phyloP scores from a whole-genome alignment of 2,113 vertebrate species.

The Limanda limanda region DNA sequence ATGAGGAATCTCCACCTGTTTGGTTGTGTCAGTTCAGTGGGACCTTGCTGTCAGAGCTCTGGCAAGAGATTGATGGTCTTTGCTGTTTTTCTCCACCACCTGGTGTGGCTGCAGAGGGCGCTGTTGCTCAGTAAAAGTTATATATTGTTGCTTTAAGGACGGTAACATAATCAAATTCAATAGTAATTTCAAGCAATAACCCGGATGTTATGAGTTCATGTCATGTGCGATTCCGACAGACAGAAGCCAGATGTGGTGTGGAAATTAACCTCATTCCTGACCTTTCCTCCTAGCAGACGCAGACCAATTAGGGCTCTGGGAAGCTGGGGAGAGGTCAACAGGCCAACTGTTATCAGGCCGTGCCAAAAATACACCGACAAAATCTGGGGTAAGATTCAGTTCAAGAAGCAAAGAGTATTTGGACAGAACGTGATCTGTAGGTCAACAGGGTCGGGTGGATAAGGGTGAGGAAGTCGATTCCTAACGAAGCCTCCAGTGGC shows the following conservation, averaged over 20 bases:
- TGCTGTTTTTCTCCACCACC: too few relatives aligned
- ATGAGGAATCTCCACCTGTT: too few relatives aligned
- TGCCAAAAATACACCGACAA: conserved; percentile 49
- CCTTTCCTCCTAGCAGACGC: conserved; percentile 24
- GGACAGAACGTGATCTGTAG: conserved; percentile 15
- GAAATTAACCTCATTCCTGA: background rate
- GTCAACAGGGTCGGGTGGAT: conserved; percentile 40
- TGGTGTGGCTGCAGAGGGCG: too few relatives aligned
- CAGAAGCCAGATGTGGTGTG: background rate
- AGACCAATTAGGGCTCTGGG: conserved; percentile 52
- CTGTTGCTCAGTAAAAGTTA: too few relatives aligned
- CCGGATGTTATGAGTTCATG: background rate
- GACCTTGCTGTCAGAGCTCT: too few relatives aligned
- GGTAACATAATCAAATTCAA: background rate
- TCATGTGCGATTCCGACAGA: background rate
- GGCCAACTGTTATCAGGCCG: conserved; percentile 25
- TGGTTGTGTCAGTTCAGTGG: too few relatives aligned
- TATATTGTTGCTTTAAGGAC: too few relatives aligned
- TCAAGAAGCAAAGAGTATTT: conserved; percentile 29
- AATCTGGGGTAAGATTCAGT: conserved; percentile 35
- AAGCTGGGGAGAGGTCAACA: conserved; percentile 40
- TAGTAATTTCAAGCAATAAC: background rate
- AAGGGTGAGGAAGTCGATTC: conserved; percentile 26
- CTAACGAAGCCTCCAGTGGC: conserved; percentile 13
- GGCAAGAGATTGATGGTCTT: too few relatives aligned